Evolutionary conservation across 2,797 vertebrate species (phyloP).

Genomic region (Ara ararauna): DNA sequence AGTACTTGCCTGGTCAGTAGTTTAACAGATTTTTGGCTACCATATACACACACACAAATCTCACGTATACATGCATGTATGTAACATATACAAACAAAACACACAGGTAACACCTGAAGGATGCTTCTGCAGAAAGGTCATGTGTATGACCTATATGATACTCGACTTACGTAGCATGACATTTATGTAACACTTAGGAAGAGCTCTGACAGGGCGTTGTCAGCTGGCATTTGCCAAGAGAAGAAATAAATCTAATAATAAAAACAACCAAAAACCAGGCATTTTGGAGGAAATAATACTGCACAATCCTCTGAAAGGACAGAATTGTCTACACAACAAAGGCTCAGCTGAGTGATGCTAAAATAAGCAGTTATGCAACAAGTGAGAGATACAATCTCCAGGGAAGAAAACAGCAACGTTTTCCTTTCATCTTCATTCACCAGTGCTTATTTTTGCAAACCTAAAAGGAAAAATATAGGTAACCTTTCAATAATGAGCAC

Average conservation of each 20-base stretch:
- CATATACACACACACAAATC: neutral
- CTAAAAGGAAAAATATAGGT: neutral
- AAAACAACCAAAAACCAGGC: constrained; percentile 41
- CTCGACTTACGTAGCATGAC: constrained; percentile 61
- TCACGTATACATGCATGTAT: accelerated
- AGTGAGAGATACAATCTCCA: constrained; percentile 68
- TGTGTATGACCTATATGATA: neutral
- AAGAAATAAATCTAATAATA: constrained; percentile 76
- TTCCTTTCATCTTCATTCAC: constrained; percentile 65
- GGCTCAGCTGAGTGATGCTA: constrained; percentile 68
- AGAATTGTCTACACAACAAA: constrained; percentile 72
- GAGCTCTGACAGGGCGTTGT: constrained; percentile 69
- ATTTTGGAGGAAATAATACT: constrained; percentile 58
- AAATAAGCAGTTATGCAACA: constrained; percentile 74
- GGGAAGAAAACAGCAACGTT: constrained; percentile 48
- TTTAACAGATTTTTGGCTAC: neutral
- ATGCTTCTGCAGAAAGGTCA: neutral
- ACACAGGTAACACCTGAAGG: neutral
- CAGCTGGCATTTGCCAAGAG: constrained; percentile 70
- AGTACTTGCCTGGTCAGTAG: neutral
- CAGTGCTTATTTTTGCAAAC: constrained; percentile 1
- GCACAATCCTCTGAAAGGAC: constrained; percentile 65
- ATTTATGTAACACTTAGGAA: constrained; percentile 60
- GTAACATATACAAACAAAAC: neutral
- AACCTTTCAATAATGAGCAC: neutral